Evolutionary conservation across 1,140 invertebrate species (phyloP).

Genomic region (Eueides isabella): DNA sequence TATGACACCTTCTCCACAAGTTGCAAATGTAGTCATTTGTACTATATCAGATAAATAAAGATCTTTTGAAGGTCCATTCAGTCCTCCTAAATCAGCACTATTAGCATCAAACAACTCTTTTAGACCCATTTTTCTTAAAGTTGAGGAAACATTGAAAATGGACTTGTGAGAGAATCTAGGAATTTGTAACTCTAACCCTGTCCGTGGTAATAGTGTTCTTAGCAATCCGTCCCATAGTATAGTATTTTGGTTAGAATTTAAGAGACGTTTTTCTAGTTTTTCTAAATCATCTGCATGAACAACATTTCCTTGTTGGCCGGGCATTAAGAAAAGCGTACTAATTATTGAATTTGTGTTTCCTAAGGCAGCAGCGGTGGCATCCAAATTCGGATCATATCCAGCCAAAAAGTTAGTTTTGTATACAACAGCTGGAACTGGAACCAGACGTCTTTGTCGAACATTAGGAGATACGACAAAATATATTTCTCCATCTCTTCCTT

Average conservation of each 20-base stretch:
- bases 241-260: conserved; percentile 85
- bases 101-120: conserved; percentile 88
- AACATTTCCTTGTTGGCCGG: conserved; percentile 88
- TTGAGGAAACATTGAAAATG: conserved; percentile 89
- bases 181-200: conserved; percentile 90
- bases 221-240: conserved; percentile 89
- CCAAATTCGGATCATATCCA: conserved; percentile 90
- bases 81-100: conserved; percentile 89
- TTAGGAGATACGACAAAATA: conserved; percentile 92
- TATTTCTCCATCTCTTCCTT: conserved; percentile 90
- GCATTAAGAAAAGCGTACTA: conserved; percentile 90
- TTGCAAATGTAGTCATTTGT: conserved; percentile 90
- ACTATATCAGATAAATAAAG: conserved; percentile 90
- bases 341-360: conserved; percentile 87
- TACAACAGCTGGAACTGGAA: conserved; percentile 91
- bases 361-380: conserved; percentile 90
- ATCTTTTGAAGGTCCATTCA: conserved; percentile 88
- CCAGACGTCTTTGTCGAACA: conserved; percentile 88
- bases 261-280: conserved; percentile 86
- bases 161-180: conserved; percentile 92
- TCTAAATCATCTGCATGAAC: conserved; percentile 90
- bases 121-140: conserved; percentile 90
- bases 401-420: conserved; percentile 89
- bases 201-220: conserved; percentile 87
- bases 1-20: conserved; percentile 88